Evolutionary conservation across 1,140 invertebrate species (phyloP), one percentile per base, ranked within the genome.

Genomic region (Lerema accius): DNA sequence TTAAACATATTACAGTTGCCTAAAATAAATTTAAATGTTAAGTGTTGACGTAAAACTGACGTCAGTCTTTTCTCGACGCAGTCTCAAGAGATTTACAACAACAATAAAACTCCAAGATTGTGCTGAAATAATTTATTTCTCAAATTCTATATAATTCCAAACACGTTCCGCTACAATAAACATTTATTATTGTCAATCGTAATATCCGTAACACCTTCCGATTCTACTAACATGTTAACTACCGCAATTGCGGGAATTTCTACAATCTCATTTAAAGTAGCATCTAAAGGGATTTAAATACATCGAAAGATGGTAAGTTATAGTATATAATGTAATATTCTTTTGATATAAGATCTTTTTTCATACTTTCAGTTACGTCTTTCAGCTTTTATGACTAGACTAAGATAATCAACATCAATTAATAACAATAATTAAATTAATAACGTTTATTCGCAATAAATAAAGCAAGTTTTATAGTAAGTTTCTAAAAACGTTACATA

Each of bases 101-200:
- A 9, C 28, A 63, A 67, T 67, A 53, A 62, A 59, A 67, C 26
- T 0, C 35, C 5, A 37, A 10, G 17, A 55, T 56, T 69, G 62
- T 73, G 68, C 65, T 75, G 76, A 69, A 74, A 75, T 76, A 76
- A 16, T 76, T 69, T 78, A 73, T 74, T 79, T 67, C 16, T 66
- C 64, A 53, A 66, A 68, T 68, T 64, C 58, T 66, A 70, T 37
- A 72, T 60, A 62, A 73, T 69, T 68, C 49, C 62, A 72, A 76
- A 78, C 69, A 73, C 37, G 46, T 40, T 65, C 42, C 46, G 32
- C 64, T 76, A 70, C 40, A 48, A 66, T 73, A 78, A 67, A 84
- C 76, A 82, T 77, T 73, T 70, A 82, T 84, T 84, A 84, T 84
- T 84, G 81, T 84, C 81, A 79, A 73, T 73, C 23, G 76, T 71